Conservation (phyloP, 2,888 invertebrate species). For the Mycogona germanica region DNA sequence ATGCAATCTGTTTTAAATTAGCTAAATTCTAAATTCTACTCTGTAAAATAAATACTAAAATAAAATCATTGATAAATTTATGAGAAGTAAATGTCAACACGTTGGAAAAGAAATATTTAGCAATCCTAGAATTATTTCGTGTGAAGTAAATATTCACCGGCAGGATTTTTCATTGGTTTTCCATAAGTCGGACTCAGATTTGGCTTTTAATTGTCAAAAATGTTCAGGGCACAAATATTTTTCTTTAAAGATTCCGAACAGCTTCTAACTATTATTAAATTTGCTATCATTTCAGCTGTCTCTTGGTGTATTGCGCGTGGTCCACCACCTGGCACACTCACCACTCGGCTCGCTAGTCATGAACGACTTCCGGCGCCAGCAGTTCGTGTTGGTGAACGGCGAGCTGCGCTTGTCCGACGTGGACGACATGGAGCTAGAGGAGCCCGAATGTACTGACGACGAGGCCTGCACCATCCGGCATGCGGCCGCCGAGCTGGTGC, state of each 20-base stretch:
- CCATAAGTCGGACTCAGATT: too few species aligned
- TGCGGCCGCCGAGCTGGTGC: constrained; percentile 1
- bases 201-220: background rate
- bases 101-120: too few species aligned
- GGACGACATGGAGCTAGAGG: constrained; percentile 36
- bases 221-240: background rate
- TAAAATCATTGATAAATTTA: too few species aligned
- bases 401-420: constrained; percentile 38
- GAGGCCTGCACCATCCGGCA: constrained; percentile 13
- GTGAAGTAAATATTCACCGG: too few species aligned
- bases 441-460: constrained; percentile 27
- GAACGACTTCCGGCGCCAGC: constrained; percentile 40
- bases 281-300: constrained; percentile 27
- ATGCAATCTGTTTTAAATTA: too few species aligned
- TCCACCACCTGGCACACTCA: constrained; percentile 34
- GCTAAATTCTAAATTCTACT: too few species aligned
- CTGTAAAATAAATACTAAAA: too few species aligned
- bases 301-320: constrained; percentile 30
- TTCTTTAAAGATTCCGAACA: background rate
- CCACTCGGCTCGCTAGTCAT: constrained; percentile 37
- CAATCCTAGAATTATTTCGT: too few species aligned
- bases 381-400: constrained; percentile 38
- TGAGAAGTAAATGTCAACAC: too few species aligned
- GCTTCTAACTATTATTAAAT: background rate
- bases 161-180: too few species aligned